Conservation (phyloP, 2,113 vertebrate species). For the Fukomys damarensis region DNA sequence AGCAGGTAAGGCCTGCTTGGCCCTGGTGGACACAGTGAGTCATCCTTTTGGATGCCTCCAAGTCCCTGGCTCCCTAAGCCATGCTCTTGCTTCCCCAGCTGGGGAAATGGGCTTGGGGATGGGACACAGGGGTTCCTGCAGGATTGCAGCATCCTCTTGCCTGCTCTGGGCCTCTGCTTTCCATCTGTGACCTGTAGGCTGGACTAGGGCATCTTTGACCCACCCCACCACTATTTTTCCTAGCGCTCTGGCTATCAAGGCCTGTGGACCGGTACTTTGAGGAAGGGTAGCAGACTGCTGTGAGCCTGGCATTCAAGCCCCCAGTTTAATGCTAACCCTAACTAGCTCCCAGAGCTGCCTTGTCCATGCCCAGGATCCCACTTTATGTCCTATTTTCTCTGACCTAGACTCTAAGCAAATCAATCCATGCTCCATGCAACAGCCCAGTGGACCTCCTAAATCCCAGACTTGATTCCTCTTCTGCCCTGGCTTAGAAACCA, state of each 20-base stretch:
- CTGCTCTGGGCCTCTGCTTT: neutral
- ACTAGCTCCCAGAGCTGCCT: neutral
- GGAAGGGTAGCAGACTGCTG: neutral
- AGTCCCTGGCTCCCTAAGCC: neutral
- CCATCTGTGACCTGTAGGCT: neutral
- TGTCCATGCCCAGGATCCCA: neutral
- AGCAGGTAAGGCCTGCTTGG: neutral
- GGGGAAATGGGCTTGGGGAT: neutral
- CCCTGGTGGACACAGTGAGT: neutral
- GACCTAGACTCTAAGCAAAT: neutral
- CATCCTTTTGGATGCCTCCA: neutral
- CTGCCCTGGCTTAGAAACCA: neutral
- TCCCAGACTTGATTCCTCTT: neutral
- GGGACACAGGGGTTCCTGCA: neutral
- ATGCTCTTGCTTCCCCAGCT: neutral
- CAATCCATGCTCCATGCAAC: neutral
- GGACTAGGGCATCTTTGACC: neutral
- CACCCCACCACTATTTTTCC: neutral
- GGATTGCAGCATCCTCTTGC: neutral
- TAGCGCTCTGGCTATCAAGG: neutral
- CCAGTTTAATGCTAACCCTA: neutral
- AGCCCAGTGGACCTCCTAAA: neutral
- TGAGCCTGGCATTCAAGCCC: neutral
- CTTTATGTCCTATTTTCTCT: neutral
- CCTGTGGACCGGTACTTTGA: neutral